A percentile compares a stretch with the other conserved stretches of the same genome.
These are phyloP conservation scores for Empidonax traillii DNA, from an alignment of 2,113 vertebrate genomes.

Conservation along the genomic window DNA sequence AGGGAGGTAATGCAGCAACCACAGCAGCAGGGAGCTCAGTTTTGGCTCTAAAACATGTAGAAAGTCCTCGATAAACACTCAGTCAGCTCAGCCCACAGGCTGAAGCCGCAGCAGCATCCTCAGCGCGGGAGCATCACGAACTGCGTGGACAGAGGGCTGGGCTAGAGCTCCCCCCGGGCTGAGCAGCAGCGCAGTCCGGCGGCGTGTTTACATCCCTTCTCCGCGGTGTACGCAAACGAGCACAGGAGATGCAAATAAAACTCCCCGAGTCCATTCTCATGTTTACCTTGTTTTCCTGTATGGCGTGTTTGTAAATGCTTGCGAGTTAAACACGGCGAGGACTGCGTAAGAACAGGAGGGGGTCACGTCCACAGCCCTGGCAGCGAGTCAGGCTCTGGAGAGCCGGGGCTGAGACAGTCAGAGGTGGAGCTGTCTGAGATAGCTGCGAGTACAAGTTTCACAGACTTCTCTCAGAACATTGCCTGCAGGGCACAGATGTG, in stretches of 20 bases:
- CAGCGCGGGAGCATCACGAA: neutral
- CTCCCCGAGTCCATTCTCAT: neutral
- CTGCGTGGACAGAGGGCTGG: neutral
- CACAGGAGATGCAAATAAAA: neutral
- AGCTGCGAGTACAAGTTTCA: conserved; percentile 17
- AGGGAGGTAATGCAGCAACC: neutral
- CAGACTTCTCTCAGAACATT: conserved; percentile 42
- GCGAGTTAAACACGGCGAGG: neutral
- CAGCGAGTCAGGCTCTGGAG: neutral
- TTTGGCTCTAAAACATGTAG: neutral
- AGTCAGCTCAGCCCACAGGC: neutral
- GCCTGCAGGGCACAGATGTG: conserved; percentile 49
- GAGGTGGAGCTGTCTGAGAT: conserved; percentile 52
- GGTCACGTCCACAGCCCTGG: conserved; percentile 21
- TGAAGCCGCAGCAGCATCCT: neutral
- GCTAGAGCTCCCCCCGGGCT: neutral
- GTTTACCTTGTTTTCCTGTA: neutral
- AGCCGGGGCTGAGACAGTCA: neutral
- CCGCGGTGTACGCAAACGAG: fast-evolving
- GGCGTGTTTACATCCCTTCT: neutral
- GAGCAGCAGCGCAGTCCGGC: neutral
- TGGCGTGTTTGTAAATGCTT: neutral
- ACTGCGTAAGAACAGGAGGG: neutral
- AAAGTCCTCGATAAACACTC: neutral
- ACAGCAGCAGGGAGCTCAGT: neutral